Conservation (phyloP, 2,113 vertebrate genomes). For the Delphinapterus leucas region DNA sequence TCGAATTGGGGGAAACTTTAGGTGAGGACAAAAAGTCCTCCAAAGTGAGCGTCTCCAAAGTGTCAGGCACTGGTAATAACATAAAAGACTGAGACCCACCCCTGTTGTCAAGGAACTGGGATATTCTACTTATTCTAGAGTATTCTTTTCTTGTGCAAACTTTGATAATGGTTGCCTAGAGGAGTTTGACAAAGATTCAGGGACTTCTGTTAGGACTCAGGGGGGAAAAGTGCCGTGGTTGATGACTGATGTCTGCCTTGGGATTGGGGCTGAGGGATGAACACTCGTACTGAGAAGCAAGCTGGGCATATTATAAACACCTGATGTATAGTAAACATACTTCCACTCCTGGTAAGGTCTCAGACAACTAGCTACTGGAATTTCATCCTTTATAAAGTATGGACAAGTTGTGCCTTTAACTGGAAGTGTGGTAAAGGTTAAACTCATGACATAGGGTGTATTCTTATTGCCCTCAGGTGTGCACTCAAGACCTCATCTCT, state of each 20-base stretch:
- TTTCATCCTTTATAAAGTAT: background rate
- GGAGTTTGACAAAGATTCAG: background rate
- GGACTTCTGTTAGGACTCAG: background rate
- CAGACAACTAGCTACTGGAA: background rate
- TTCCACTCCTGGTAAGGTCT: background rate
- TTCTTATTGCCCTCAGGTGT: conserved; percentile 75
- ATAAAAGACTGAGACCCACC: background rate
- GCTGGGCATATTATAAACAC: background rate
- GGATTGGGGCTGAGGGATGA: background rate
- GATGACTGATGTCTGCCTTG: background rate
- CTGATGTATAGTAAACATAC: no score
- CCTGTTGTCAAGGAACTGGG: background rate
- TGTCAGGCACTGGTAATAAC: background rate
- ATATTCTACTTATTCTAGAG: conserved; percentile 19
- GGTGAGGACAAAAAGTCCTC: background rate
- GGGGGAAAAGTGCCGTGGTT: background rate
- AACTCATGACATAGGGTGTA: background rate
- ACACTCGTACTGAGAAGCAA: background rate
- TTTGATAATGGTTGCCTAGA: background rate
- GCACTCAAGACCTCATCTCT: conserved; percentile 83
- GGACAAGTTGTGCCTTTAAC: background rate
- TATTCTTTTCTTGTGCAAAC: background rate
- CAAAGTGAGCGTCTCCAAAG: background rate
- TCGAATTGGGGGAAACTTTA: background rate
- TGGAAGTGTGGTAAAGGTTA: background rate